Conservation (phyloP, 1,140 invertebrate species). For the Bathynomus jamesi region DNA sequence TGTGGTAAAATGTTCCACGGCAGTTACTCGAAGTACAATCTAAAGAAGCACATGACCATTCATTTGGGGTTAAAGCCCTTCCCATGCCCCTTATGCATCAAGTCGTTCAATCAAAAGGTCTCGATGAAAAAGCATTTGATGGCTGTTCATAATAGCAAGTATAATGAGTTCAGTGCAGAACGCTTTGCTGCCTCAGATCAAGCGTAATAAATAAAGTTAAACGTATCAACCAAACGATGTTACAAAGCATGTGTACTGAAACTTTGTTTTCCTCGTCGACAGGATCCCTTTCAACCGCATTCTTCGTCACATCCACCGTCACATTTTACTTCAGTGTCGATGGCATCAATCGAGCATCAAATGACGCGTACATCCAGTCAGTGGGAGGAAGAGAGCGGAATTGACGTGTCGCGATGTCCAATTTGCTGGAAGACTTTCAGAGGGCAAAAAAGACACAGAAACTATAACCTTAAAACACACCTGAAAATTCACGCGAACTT, state of each 20-base stretch:
- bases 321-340: no score
- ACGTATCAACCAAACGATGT: no score
- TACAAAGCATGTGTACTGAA: no score
- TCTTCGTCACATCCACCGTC: no score
- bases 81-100: slow-evolving; percentile 50
- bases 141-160: slow-evolving; percentile 25
- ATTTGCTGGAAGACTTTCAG: neutral
- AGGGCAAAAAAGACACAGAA: neutral
- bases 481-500: slow-evolving; percentile 46
- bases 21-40: slow-evolving; percentile 39
- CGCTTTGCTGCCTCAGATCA: no score
- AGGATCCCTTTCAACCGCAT: no score
- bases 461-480: slow-evolving; percentile 43
- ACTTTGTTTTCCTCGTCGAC: no score
- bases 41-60: slow-evolving; percentile 37
- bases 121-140: slow-evolving; percentile 35
- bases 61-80: slow-evolving; percentile 56
- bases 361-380: no score
- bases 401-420: neutral
- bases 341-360: no score
- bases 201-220: no score
- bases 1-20: slow-evolving; percentile 41
- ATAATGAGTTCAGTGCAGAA: no score
- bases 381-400: no score
- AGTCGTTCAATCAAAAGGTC: slow-evolving; percentile 52